Conservation (phyloP, 2,113 vertebrate species). For the Boulengeromyrus knoepffleri region DNA sequence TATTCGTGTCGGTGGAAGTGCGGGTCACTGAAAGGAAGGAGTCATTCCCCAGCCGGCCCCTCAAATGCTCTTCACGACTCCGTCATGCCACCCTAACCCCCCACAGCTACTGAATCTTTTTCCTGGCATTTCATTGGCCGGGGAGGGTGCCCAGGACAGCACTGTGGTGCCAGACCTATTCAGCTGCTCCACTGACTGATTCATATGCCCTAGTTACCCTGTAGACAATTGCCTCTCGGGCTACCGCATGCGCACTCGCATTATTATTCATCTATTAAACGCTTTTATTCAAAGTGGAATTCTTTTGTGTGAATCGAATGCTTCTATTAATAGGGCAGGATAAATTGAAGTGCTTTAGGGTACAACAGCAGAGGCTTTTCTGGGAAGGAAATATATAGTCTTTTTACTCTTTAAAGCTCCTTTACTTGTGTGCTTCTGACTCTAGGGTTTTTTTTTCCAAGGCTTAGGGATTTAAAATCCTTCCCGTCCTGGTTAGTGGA, state of each 20-base stretch:
- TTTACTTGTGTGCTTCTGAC: background rate
- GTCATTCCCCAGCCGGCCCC: slow-evolving; percentile 6
- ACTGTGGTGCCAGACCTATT: slow-evolving; percentile 10
- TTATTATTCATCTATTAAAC: background rate
- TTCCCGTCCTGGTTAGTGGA: background rate
- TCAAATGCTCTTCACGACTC: slow-evolving; percentile 16
- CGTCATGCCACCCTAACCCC: slow-evolving; percentile 1
- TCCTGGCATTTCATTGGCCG: slow-evolving; percentile 4
- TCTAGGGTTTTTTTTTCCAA: background rate
- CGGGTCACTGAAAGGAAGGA: background rate
- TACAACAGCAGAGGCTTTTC: background rate
- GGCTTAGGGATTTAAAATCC: background rate
- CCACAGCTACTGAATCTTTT: background rate
- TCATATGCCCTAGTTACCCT: background rate
- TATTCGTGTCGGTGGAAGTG: slow-evolving; percentile 12
- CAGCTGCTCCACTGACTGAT: background rate
- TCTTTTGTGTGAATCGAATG: background rate
- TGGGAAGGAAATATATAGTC: background rate
- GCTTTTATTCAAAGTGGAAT: background rate
- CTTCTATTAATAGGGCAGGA: background rate
- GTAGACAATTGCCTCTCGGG: background rate
- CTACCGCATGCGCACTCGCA: background rate
- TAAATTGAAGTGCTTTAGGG: background rate
- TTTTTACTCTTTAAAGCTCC: background rate
- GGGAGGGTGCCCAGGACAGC: background rate